Evolutionary conservation across 2,797 vertebrate species (phyloP).

Genomic region (Sparus aurata): DNA sequence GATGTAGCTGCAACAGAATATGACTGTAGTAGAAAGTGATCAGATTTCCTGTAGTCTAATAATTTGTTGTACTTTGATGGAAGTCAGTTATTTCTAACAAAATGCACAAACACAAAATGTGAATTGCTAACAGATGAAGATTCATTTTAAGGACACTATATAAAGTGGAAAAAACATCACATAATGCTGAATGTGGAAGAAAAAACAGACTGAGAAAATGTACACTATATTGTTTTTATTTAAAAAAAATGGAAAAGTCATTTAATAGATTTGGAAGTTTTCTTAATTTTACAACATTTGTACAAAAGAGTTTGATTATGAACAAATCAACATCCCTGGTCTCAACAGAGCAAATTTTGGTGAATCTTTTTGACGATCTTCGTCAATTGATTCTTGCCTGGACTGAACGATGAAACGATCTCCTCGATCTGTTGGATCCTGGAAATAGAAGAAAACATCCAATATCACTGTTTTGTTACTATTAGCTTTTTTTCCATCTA

Average conservation of each 20-base stretch:
- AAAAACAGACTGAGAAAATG: background rate
- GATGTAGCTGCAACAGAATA: no score
- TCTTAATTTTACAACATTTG: background rate
- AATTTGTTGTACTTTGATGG: background rate
- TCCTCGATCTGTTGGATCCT: slow-evolving; percentile 82
- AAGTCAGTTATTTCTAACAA: background rate
- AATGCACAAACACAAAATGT: background rate
- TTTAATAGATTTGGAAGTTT: background rate
- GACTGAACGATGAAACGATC: slow-evolving; percentile 72
- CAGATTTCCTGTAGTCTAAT: no score
- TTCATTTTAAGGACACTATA: background rate
- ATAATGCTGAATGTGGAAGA: background rate
- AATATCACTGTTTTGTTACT: background rate
- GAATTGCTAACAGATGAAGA: background rate
- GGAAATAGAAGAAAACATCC: slow-evolving; percentile 19
- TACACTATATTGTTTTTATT: slow-evolving; percentile 1
- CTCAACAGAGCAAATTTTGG: slow-evolving; percentile 70
- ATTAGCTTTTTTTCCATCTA: no score
- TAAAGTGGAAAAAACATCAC: no score
- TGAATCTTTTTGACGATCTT: slow-evolving; percentile 82
- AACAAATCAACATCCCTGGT: background rate
- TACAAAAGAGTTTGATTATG: slow-evolving; percentile 23
- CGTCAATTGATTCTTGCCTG: slow-evolving; percentile 78
- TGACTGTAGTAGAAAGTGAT: no score
- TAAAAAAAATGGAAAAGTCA: background rate